A percentile compares a stretch with the other conserved stretches of the same genome.
Conservation (phyloP, 2,797 vertebrate genomes). For the Apogon hyalosoma region DNA sequence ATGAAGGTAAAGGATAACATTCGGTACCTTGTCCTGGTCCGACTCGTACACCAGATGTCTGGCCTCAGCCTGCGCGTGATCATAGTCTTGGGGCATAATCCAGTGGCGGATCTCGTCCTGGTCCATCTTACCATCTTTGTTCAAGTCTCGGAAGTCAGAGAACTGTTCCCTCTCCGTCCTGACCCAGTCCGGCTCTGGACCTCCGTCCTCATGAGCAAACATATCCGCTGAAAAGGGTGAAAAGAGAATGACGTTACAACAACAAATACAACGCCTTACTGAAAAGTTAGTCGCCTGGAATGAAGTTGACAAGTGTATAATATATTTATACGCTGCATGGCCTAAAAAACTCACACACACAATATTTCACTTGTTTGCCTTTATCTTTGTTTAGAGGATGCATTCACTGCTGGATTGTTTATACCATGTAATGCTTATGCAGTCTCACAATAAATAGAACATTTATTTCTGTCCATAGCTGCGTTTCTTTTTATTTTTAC, state of each 20-base stretch:
- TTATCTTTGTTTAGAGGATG: no score
- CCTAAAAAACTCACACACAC: no score
- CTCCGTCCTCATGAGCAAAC: conserved; percentile 95
- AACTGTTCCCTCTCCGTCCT: conserved; percentile 95
- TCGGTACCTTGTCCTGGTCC: conserved; percentile 91
- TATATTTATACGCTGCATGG: no score
- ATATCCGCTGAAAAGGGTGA: conserved; percentile 89
- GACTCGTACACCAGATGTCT: conserved; percentile 96
- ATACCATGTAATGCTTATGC: no score
- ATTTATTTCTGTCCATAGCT: no score
- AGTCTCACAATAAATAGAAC: no score
- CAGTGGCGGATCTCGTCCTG: conserved; percentile 95
- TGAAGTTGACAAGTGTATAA: not conserved
- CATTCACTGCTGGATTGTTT: no score
- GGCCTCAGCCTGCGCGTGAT: conserved; percentile 96
- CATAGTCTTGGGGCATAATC: conserved; percentile 98
- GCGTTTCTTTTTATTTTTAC: no score
- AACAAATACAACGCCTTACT: no score
- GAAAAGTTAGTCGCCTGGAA: not conserved
- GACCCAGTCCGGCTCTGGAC: conserved; percentile 96
- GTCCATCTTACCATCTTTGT: conserved; percentile 98
- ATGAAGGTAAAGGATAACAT: not conserved
- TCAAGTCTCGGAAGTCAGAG: conserved; percentile 94
- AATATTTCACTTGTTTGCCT: no score
- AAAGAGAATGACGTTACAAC: no score